Conservation (phyloP, 2,113 vertebrate species). For the Petroica traversi region DNA sequence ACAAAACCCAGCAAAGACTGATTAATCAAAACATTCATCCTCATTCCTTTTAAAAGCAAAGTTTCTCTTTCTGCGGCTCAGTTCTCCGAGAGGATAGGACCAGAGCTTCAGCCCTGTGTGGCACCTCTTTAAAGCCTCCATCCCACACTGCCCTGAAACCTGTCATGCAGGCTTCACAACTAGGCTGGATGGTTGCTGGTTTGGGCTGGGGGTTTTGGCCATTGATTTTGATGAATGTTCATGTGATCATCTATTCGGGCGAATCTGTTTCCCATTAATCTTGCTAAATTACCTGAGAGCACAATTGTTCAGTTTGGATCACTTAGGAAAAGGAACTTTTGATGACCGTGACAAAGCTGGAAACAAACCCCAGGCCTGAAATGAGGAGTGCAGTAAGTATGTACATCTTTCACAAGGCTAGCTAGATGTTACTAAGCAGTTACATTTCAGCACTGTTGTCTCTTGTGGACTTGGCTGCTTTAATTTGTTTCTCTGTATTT, state of each 20-base stretch:
- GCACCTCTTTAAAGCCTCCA: neutral
- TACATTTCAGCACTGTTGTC: accelerated
- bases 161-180: accelerated
- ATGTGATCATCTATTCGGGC: accelerated
- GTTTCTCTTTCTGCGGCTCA: neutral
- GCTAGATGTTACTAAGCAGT: too few relatives aligned
- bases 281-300: neutral
- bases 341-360: neutral
- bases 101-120: accelerated
- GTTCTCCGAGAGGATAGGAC: neutral
- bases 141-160: neutral
- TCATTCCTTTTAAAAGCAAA: too few relatives aligned
- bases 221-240: neutral
- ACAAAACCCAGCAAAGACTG: neutral
- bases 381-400: neutral
- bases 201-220: neutral
- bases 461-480: neutral
- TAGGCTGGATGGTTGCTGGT: neutral
- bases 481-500: neutral
- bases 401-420: accelerated
- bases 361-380: neutral
- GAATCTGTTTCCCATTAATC: neutral
- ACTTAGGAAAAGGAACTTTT: neutral
- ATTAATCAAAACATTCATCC: neutral
- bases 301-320: neutral